Percentiles rank a stretch among this genome's conserved stretches.
Evolutionary conservation across 2,113 vertebrate species (phyloP).

Genomic region (Dunckerocampus dactyliophorus): DNA sequence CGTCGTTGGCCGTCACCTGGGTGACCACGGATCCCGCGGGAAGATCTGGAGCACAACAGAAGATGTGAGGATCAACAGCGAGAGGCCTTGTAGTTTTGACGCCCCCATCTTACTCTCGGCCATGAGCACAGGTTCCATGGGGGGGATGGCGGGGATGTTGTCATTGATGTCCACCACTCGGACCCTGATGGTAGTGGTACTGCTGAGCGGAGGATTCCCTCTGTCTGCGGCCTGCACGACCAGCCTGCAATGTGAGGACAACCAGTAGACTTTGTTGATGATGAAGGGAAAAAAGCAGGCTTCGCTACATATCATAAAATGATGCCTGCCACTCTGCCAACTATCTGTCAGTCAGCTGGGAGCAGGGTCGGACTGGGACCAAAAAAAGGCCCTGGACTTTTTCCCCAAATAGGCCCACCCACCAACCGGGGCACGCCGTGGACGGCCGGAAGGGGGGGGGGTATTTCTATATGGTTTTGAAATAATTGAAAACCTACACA

Average conservation of each 20-base stretch:
- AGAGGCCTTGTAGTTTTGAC: background rate
- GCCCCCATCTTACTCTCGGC: conserved; percentile 81
- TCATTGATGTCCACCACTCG: conserved; percentile 88
- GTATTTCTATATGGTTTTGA: no score
- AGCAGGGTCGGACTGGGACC: no score
- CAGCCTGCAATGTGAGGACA: conserved; percentile 69
- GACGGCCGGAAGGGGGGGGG: no score
- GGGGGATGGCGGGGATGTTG: conserved; percentile 79
- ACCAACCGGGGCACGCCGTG: no score
- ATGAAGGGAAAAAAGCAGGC: no score
- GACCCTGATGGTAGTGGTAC: conserved; percentile 74
- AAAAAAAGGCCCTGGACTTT: no score
- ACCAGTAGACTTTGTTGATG: no score
- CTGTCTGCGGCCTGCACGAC: conserved; percentile 82
- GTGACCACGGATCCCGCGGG: conserved; percentile 79
- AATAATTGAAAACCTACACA: no score
- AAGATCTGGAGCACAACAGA: conserved; percentile 70
- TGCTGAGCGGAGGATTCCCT: conserved; percentile 80
- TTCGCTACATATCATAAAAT: no score
- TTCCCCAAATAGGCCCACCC: no score
- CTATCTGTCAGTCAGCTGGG: no score
- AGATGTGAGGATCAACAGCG: background rate
- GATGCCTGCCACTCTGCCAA: no score
- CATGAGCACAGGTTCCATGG: conserved; percentile 73
- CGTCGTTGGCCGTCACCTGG: conserved; percentile 78